Percentiles rank a stretch among this genome's conserved stretches.
Evolutionary conservation across 1,140 invertebrate genomes (phyloP).

Genomic region (Papilio aristodemus): DNA sequence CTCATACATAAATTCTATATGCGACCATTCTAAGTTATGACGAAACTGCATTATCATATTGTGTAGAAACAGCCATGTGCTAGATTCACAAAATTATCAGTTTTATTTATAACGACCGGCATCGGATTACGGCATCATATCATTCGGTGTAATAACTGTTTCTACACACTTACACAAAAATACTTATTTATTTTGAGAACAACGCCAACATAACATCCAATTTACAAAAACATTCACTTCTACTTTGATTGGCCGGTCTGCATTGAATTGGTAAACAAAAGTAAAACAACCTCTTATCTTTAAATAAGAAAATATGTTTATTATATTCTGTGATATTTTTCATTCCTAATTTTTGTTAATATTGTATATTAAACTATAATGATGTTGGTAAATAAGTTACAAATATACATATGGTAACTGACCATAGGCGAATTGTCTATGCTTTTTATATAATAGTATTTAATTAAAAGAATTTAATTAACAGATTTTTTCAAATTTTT

Average conservation of each 20-base stretch:
- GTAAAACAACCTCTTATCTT: neutral
- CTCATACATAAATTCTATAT: too few species aligned
- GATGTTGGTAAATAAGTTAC: too few species aligned
- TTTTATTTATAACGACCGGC: slow-evolving; percentile 3
- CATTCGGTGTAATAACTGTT: slow-evolving; percentile 8
- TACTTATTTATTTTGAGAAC: slow-evolving; percentile 15
- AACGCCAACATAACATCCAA: neutral
- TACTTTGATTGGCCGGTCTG: neutral
- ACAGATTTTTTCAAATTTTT: too few species aligned
- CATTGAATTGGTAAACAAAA: neutral
- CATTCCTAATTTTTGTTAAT: too few species aligned
- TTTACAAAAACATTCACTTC: slow-evolving; percentile 6
- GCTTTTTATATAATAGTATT: too few species aligned
- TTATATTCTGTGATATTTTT: too few species aligned
- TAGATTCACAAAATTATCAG: slow-evolving; percentile 7
- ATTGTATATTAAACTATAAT: too few species aligned
- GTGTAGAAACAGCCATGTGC: neutral
- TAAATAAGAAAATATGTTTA: neutral
- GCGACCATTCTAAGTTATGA: neutral
- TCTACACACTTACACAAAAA: slow-evolving; percentile 11
- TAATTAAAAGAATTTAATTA: too few species aligned
- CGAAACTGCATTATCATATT: neutral
- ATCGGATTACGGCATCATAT: neutral
- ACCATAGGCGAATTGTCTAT: too few species aligned
- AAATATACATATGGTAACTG: too few species aligned